A percentile compares a stretch with the other conserved stretches of the same genome.
Conservation (phyloP, 1,140 invertebrate species). For the Argopecten irradians region DNA sequence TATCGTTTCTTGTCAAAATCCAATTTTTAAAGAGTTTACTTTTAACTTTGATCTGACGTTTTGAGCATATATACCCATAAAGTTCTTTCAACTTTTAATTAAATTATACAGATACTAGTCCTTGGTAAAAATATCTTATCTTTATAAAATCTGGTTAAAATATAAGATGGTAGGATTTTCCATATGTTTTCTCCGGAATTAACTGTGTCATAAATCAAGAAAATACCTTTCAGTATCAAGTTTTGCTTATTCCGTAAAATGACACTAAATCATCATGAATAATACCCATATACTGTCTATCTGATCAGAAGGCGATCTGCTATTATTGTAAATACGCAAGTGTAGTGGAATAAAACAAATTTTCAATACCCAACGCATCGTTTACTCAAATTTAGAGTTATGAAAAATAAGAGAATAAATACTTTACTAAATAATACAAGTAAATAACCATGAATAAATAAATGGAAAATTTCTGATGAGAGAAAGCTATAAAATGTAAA, state of each 20-base stretch:
- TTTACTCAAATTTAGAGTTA: too few species aligned
- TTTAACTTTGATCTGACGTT: constrained; percentile 10
- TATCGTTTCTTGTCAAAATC: background rate
- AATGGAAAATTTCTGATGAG: too few species aligned
- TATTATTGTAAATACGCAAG: background rate
- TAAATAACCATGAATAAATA: too few species aligned
- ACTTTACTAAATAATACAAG: too few species aligned
- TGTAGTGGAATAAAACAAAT: background rate
- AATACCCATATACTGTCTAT: background rate
- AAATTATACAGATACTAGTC: background rate
- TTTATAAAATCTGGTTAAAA: background rate
- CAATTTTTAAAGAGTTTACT: background rate
- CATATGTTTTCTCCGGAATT: background rate
- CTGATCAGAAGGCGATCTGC: background rate
- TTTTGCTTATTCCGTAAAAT: background rate
- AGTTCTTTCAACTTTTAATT: constrained; percentile 19
- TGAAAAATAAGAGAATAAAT: too few species aligned
- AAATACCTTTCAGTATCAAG: background rate
- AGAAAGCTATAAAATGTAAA: too few species aligned
- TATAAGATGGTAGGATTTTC: background rate
- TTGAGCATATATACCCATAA: background rate
- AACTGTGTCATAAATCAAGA: background rate
- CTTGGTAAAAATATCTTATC: background rate
- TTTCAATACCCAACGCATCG: too few species aligned
- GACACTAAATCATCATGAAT: background rate